A percentile compares a stretch with the other conserved stretches of the same genome.
Conservation (phyloP, 2,113 vertebrate genomes). For the Urocitellus parryii region DNA sequence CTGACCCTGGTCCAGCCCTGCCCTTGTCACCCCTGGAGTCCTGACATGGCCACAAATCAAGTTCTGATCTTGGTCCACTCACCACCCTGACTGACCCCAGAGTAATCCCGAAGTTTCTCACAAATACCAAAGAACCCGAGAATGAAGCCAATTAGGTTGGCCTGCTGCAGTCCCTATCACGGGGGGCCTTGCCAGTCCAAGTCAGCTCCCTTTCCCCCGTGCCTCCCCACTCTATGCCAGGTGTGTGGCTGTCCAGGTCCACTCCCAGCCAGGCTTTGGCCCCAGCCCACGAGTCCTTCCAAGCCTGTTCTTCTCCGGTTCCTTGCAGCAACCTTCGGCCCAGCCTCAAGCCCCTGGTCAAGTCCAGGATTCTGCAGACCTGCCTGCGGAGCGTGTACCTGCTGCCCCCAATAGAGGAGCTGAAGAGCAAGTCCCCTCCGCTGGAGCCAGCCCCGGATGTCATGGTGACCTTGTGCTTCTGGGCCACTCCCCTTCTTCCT, state of each 20-base stretch:
- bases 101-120: background rate
- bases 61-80: background rate
- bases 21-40: background rate
- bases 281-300: rapidly evolving
- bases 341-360: constrained; percentile 22
- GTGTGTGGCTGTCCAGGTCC: background rate
- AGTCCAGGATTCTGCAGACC: constrained; percentile 57
- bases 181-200: rapidly evolving
- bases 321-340: constrained; percentile 62
- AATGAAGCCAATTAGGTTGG: rapidly evolving
- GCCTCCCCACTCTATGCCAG: background rate
- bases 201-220: rapidly evolving
- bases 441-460: rapidly evolving
- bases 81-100: background rate
- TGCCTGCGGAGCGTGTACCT: constrained; percentile 43
- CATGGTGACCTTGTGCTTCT: background rate
- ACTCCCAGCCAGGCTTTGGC: rapidly evolving
- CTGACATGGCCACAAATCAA: background rate
- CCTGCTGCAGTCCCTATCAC: background rate
- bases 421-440: rapidly evolving
- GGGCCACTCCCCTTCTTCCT: rapidly evolving
- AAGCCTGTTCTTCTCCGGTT: background rate
- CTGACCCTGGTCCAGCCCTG: background rate
- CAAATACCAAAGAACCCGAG: background rate
- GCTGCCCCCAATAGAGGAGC: background rate